Percentiles rank a stretch among this genome's conserved stretches.
phyloP scores from a whole-genome alignment of 1,140 invertebrate genomes.

The Drosophila micromelanica region DNA sequence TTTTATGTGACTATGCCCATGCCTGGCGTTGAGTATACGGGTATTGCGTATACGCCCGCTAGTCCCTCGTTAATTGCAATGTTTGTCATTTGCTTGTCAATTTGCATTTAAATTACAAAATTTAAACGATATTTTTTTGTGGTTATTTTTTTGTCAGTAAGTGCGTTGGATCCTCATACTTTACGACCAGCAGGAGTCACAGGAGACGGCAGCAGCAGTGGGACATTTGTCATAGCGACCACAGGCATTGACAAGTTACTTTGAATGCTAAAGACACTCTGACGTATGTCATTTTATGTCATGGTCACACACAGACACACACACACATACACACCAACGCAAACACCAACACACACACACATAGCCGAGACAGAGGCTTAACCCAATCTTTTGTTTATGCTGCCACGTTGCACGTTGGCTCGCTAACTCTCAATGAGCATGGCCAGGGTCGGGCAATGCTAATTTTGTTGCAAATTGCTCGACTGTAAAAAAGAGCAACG shows the following conservation, averaged over 20 bases:
- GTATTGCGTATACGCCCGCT: conserved; percentile 75
- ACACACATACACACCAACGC: not conserved
- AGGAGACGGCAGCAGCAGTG: conserved; percentile 13
- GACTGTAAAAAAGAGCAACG: conserved; percentile 66
- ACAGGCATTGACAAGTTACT: conserved; percentile 20
- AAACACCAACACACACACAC: not conserved
- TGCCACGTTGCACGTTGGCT: conserved; percentile 13
- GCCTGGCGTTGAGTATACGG: not conserved
- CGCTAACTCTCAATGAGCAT: conserved; percentile 55
- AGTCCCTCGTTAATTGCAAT: conserved; percentile 81
- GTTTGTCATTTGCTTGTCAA: conserved; percentile 80
- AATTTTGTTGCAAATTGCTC: conserved; percentile 80
- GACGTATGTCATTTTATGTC: conserved; percentile 50
- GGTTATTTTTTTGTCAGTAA: conserved; percentile 14
- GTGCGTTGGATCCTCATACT: conserved; percentile 22
- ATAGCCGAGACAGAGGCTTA: conserved; percentile 38
- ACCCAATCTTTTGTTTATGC: conserved; percentile 73
- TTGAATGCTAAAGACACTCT: conserved; percentile 32
- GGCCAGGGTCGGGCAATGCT: conserved; percentile 53
- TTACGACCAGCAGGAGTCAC: conserved; percentile 22
- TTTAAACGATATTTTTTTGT: conserved; percentile 63
- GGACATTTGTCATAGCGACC: conserved; percentile 61
- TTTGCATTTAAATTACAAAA: conserved; percentile 83
- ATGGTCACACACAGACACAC: conserved; percentile 6
- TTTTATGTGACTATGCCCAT: conserved; percentile 9